Evolutionary conservation across 2,797 vertebrate species (phyloP).

Genomic region (Typhlichthys subterraneus): DNA sequence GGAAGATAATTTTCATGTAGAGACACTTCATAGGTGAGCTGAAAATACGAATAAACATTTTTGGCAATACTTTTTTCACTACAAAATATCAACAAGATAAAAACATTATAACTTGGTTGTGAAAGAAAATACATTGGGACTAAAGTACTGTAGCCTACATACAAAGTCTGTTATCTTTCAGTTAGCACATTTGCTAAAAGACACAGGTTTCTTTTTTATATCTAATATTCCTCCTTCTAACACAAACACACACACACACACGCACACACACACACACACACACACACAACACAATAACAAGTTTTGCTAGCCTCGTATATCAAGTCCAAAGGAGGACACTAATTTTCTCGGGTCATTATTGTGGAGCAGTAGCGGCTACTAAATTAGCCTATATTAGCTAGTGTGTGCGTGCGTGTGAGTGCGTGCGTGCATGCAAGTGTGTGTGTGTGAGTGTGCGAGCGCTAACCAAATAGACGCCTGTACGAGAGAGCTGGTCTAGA

Average conservation of each 20-base stretch:
- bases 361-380: conserved; percentile 64
- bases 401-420: conserved; percentile 23
- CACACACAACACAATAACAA: conserved; percentile 16
- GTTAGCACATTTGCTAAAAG: conserved; percentile 1
- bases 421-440: conserved; percentile 20
- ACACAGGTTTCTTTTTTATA: conserved; percentile 1
- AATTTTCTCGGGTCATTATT: conserved; percentile 71
- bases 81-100: too few species aligned
- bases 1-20: too few species aligned
- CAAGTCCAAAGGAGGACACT: conserved; percentile 69
- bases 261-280: conserved; percentile 3
- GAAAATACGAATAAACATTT: too few species aligned
- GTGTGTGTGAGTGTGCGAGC: conserved; percentile 60
- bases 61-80: too few species aligned
- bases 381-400: conserved; percentile 73
- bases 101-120: too few species aligned
- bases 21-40: too few species aligned
- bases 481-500: conserved; percentile 59
- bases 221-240: conserved; percentile 12
- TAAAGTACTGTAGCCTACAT: conserved; percentile 1
- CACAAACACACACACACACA: conserved; percentile 14
- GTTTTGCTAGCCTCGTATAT: conserved; percentile 60
- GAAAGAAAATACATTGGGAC: neutral
- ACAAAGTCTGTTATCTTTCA: conserved; percentile 2
- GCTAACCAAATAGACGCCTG: conserved; percentile 77